Base-by-base conservation (phyloP, 1,140 invertebrate species). In the Pseudomyrmex concolor region DNA sequence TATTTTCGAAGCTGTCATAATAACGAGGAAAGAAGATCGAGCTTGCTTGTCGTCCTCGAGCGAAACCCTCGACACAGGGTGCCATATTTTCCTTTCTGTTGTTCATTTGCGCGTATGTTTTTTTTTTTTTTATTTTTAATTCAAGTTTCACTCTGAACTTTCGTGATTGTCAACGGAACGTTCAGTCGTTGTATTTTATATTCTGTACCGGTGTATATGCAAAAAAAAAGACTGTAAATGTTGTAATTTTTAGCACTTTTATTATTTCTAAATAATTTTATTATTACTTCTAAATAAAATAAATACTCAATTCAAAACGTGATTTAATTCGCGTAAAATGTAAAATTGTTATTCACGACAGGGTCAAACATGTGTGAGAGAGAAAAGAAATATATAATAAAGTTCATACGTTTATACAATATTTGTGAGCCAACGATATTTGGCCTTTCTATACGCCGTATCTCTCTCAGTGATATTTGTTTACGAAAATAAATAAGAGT, bases 201-300 rank as follows among this genome's bases (percentile, higher is more conserved):
- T 82, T 84, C 64, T 70, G 55, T 84, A 89, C 76, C 60, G 85
- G 51, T 84, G 22, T 66, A 82, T 84, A 72, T 67, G 74, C 64
- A 67, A 85, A 74, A 88, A 86, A 86, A 88, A 89, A 89, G 88
- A 89, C 88, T 89, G 87, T 89, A 89, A 89, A 89, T 89, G 85
- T 59, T 45, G 70, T 84, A 68, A 25, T 71, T 54, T 19, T 89
- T 87, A 89, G 88, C 89, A 89, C 89, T 5, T 34, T 34, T 34
- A 34, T 34, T 34, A 34, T 34, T 34, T 34, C 34, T 34, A 34
- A 34, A 34, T 34, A 34, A 34, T 34, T 34, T 7, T 34, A 34
- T 34, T 5, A 34, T 34, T 34, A 34, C 7, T 34, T 34, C 34
- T 34, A 34, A 34, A 34, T 7, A 34, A 34, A 34, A 34, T 34